phyloP scores from a whole-genome alignment of 1,140 invertebrate genomes.

The Spodoptera litura region DNA sequence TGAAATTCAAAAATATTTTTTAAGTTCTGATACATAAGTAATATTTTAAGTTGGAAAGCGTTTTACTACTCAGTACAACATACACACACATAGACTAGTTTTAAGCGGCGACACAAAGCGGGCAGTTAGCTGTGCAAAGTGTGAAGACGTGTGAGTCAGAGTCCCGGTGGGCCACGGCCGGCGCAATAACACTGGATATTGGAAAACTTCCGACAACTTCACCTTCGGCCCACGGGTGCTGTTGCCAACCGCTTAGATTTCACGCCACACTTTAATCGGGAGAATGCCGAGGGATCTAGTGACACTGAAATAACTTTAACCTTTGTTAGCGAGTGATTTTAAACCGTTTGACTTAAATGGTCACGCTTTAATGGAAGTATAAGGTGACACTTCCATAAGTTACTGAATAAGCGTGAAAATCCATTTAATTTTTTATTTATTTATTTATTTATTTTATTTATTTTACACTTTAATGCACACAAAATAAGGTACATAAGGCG shows the following conservation, averaged over 20 bases:
- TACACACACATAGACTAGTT: not conserved
- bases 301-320: not conserved
- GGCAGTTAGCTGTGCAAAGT: not conserved
- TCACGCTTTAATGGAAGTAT: too few species aligned
- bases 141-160: constrained; percentile 3
- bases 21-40: too few species aligned
- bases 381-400: too few species aligned
- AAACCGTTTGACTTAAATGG: not conserved
- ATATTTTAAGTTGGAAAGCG: too few species aligned
- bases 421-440: too few species aligned
- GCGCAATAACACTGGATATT: constrained; percentile 35
- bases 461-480: too few species aligned
- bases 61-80: too few species aligned
- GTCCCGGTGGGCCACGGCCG: not conserved
- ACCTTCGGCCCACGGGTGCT: constrained; percentile 9
- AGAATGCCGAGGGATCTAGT: not conserved
- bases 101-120: not conserved
- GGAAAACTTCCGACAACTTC: constrained; percentile 27
- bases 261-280: constrained; percentile 26
- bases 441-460: too few species aligned
- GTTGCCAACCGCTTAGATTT: constrained; percentile 18
- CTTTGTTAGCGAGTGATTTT: not conserved
- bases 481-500: too few species aligned
- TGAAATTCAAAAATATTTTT: too few species aligned
- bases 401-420: too few species aligned